Evolutionary conservation across 2,113 vertebrate genomes (phyloP).

Genomic region (Prietella phreatophila): DNA sequence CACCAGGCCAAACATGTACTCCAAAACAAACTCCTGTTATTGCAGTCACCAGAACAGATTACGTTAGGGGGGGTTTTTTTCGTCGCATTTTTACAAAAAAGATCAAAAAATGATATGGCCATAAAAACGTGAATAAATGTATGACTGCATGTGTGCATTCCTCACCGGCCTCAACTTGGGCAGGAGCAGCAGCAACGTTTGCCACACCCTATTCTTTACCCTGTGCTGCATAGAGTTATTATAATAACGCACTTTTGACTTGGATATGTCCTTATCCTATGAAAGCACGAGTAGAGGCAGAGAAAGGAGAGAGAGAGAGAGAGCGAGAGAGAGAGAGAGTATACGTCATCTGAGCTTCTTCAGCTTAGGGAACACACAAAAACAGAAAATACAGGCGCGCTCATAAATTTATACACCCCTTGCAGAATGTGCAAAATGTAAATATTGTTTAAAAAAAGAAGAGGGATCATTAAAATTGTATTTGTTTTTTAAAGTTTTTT

Average conservation of each 20-base stretch:
- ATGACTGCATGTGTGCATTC: not conserved
- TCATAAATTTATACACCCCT: too few species aligned
- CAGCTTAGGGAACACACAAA: not conserved
- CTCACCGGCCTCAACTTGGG: constrained; percentile 82
- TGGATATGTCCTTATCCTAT: constrained; percentile 81
- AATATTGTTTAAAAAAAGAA: too few species aligned
- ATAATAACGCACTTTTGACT: constrained; percentile 81
- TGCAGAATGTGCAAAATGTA: too few species aligned
- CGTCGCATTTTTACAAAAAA: too few species aligned
- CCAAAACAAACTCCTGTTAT: constrained; percentile 81
- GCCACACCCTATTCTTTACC: constrained; percentile 89
- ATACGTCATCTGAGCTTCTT: constrained; percentile 7
- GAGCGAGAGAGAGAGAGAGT: not conserved
- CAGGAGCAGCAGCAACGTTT: constrained; percentile 84
- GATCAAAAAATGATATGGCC: not conserved
- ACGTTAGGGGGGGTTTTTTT: too few species aligned
- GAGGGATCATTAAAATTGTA: too few species aligned
- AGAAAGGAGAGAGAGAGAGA: not conserved
- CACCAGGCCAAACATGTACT: constrained; percentile 70
- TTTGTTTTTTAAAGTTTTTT: too few species aligned
- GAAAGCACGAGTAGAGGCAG: not conserved
- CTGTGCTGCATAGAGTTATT: constrained; percentile 92
- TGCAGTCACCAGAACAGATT: not conserved
- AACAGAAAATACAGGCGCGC: not conserved
- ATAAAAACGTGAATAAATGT: not conserved